Percentiles rank a stretch among this genome's conserved stretches.
Evolutionary conservation across 2,113 vertebrate species (phyloP).

Genomic region (Oostethus manadensis): DNA sequence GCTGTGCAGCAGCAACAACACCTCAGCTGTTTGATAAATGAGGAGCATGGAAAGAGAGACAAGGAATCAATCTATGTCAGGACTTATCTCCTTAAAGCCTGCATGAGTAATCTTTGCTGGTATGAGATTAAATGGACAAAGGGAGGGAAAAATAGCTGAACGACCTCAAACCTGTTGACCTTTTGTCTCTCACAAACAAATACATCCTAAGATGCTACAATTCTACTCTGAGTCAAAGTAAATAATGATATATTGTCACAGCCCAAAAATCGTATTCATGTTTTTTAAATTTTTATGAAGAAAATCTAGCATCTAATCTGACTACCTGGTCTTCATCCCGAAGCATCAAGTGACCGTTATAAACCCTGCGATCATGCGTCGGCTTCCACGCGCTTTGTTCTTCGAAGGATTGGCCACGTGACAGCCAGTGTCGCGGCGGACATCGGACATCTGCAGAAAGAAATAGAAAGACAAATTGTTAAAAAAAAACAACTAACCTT

Average conservation of each 20-base stretch:
- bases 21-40: conserved; percentile 45
- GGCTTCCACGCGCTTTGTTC: not conserved
- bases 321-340: not conserved
- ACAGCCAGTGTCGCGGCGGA: not conserved
- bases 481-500: too few species aligned
- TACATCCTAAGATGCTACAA: too few species aligned
- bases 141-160: conserved; percentile 7
- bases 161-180: not conserved
- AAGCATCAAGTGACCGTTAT: not conserved
- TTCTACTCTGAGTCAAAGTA: too few species aligned
- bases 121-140: conserved; percentile 46
- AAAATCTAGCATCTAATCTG: too few species aligned
- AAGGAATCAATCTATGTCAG: conserved; percentile 46
- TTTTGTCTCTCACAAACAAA: too few species aligned
- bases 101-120: conserved; percentile 36
- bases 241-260: too few species aligned
- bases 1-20: conserved; percentile 13
- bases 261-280: too few species aligned
- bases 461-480: too few species aligned
- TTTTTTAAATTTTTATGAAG: too few species aligned
- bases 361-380: not conserved
- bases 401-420: not conserved
- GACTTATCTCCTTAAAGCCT: conserved; percentile 26
- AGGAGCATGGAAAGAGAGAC: conserved; percentile 24
- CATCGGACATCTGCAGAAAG: not conserved